Percentiles rank a stretch among this genome's conserved stretches.
Conservation (phyloP, 2,888 invertebrate genomes). For the Agriopis leucophaearia region DNA sequence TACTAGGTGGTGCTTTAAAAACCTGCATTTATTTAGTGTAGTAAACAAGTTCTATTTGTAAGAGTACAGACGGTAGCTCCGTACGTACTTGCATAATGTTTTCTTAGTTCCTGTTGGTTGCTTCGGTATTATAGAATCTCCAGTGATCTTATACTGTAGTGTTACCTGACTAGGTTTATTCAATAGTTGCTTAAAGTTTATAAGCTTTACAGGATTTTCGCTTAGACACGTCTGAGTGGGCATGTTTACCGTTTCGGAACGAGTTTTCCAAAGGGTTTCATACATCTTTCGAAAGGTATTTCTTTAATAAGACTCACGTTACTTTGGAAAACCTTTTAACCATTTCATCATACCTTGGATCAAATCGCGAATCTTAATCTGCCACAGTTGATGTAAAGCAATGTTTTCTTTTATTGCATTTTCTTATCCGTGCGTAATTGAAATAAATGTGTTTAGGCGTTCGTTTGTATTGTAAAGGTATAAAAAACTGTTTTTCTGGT, state of each 20-base stretch:
- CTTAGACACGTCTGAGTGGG: slow-evolving; percentile 28
- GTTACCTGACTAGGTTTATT: slow-evolving; percentile 27
- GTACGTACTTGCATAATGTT: neutral
- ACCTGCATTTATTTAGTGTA: no score
- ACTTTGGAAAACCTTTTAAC: slow-evolving; percentile 24
- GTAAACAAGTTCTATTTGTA: no score
- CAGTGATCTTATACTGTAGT: slow-evolving; percentile 9
- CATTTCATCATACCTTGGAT: slow-evolving; percentile 20
- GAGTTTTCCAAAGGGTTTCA: slow-evolving; percentile 15
- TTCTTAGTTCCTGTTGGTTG: neutral
- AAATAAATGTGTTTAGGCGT: slow-evolving; percentile 78
- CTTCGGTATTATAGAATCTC: slow-evolving; percentile 8
- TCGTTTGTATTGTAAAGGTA: slow-evolving; percentile 79
- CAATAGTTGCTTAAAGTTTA: slow-evolving; percentile 24
- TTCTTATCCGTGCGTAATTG: slow-evolving; percentile 67
- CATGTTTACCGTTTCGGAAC: slow-evolving; percentile 25
- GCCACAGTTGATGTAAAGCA: slow-evolving; percentile 19
- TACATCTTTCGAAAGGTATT: slow-evolving; percentile 15
- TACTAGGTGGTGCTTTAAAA: no score
- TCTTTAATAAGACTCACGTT: slow-evolving; percentile 25
- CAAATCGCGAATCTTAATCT: slow-evolving; percentile 25
- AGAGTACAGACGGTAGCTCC: neutral
- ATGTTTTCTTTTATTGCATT: slow-evolving; percentile 55
- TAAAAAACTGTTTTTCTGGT: slow-evolving; percentile 77
- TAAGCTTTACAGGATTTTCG: slow-evolving; percentile 23